Evolutionary conservation across 2,797 vertebrate species (phyloP).

Genomic region (Melanotaenia parkinsoni): DNA sequence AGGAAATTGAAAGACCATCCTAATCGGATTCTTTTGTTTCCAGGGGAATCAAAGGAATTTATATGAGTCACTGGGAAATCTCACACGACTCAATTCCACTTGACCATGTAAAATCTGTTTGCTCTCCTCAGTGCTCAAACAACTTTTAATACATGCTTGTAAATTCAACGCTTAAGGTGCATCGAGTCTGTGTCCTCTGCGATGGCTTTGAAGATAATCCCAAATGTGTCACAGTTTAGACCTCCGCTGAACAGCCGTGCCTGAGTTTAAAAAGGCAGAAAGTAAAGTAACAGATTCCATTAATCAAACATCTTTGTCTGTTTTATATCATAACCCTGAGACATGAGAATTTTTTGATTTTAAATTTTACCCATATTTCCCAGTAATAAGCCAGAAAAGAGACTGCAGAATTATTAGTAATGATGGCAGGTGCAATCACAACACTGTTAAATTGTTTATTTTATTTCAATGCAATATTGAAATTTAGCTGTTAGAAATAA

Average conservation of each 20-base stretch:
- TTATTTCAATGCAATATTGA: background rate
- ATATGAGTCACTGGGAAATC: conserved; percentile 92
- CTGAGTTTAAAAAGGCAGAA: conserved; percentile 20
- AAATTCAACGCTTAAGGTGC: conserved; percentile 60
- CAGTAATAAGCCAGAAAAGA: background rate
- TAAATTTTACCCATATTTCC: conserved; percentile 20
- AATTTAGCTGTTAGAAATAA: background rate
- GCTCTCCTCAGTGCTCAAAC: conserved; percentile 72
- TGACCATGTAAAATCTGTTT: conserved; percentile 84
- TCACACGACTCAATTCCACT: conserved; percentile 81
- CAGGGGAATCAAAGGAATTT: conserved; percentile 92
- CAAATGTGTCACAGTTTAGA: conserved; percentile 54
- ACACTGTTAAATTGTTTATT: background rate
- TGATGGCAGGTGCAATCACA: background rate
- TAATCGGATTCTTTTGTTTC: conserved; percentile 94
- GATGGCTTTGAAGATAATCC: conserved; percentile 70
- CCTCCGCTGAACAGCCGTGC: conserved; percentile 26
- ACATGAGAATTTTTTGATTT: background rate
- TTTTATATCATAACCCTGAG: background rate
- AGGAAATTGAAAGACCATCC: conserved; percentile 99
- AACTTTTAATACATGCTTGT: conserved; percentile 64
- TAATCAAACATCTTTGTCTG: background rate
- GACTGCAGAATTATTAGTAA: background rate
- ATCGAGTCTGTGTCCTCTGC: conserved; percentile 53
- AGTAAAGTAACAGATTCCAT: background rate